phyloP scores from a whole-genome alignment of 2,113 vertebrate species.

The Suricata suricatta region DNA sequence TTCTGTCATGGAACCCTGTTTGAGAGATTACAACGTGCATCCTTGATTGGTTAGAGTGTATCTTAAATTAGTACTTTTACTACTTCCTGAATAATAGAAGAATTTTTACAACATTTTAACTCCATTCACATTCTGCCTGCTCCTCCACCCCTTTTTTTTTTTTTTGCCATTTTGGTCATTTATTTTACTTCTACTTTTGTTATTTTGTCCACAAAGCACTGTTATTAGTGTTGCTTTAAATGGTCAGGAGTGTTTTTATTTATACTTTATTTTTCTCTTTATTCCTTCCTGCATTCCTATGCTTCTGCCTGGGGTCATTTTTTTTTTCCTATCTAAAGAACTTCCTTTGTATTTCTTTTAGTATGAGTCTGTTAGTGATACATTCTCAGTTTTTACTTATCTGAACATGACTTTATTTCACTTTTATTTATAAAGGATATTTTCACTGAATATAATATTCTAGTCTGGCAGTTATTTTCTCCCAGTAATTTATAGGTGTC shows the following conservation, averaged over 20 bases:
- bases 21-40: background rate
- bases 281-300: background rate
- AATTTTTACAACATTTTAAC: background rate
- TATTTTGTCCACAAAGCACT: background rate
- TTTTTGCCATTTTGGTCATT: background rate
- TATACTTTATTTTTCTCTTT: background rate
- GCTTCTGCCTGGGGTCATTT: background rate
- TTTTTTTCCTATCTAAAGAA: background rate
- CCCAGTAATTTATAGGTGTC: background rate
- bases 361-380: background rate
- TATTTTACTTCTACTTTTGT: background rate
- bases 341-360: background rate
- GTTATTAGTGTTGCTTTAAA: background rate
- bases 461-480: background rate
- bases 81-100: background rate
- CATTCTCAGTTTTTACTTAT: background rate
- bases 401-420: background rate
- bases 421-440: background rate
- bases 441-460: background rate
- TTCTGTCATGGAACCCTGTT: background rate
- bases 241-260: background rate
- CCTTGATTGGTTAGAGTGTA: background rate
- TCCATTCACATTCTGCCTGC: background rate
- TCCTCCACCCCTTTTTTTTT: too few relatives aligned
- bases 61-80: background rate